Evolutionary conservation across 2,797 vertebrate genomes (phyloP).

Genomic region (Gymnocypris eckloni): DNA sequence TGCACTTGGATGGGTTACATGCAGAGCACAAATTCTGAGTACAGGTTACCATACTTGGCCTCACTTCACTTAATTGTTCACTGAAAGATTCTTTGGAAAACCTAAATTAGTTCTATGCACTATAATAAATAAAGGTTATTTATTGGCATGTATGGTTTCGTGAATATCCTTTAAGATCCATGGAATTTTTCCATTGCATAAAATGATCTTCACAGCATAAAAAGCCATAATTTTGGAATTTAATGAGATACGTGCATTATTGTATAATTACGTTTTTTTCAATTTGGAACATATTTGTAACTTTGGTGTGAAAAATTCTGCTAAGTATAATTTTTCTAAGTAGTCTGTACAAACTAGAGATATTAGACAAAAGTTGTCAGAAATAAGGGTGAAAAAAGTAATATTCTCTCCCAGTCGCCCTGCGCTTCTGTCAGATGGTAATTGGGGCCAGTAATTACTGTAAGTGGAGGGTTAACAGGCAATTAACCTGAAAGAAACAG

Average conservation of each 20-base stretch:
- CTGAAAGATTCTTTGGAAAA: background rate
- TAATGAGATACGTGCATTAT: background rate
- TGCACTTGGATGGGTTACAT: background rate
- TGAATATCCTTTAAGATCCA: background rate
- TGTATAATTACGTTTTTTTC: background rate
- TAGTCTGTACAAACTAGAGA: background rate
- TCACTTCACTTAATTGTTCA: background rate
- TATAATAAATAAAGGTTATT: background rate
- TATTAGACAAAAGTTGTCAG: slow-evolving; percentile 46
- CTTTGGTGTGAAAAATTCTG: background rate
- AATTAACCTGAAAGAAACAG: slow-evolving; percentile 61
- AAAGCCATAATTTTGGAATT: background rate
- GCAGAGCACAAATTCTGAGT: background rate
- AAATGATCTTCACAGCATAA: background rate
- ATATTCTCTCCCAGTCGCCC: slow-evolving; percentile 52
- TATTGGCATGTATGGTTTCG: background rate
- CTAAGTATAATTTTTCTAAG: background rate
- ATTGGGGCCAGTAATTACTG: slow-evolving; percentile 63
- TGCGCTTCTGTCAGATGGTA: slow-evolving; percentile 60
- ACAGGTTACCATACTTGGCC: background rate
- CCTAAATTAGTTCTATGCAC: background rate
- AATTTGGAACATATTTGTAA: background rate
- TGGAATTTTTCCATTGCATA: background rate
- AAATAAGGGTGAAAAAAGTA: slow-evolving; percentile 40
- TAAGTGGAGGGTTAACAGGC: slow-evolving; percentile 65